These are phyloP conservation scores for Cochlearius cochlearius DNA, from an alignment of 2,113 vertebrate species.

Conservation along the genomic window DNA sequence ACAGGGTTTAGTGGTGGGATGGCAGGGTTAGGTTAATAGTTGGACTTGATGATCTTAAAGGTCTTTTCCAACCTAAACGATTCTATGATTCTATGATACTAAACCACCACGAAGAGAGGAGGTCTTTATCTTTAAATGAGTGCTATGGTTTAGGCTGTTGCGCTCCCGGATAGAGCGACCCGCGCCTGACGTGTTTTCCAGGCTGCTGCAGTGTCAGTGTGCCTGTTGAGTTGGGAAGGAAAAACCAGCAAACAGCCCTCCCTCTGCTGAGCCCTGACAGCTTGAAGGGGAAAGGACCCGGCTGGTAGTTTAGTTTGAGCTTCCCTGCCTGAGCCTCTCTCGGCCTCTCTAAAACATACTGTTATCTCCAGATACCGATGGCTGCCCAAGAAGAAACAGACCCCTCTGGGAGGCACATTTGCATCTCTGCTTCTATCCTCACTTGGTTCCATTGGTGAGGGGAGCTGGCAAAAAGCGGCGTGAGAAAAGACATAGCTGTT, in stretches of 20 bases:
- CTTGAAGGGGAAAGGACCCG: neutral
- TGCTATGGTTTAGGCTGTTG: neutral
- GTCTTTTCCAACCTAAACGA: no score
- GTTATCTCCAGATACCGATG: neutral
- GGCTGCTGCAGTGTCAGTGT: neutral
- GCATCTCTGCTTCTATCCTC: neutral
- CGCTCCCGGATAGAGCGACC: neutral
- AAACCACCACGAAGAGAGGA: neutral
- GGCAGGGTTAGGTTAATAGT: no score
- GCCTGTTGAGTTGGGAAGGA: neutral
- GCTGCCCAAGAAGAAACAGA: neutral
- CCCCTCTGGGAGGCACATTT: neutral
- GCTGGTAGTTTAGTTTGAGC: neutral
- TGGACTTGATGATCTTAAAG: no score
- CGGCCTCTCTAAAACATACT: neutral
- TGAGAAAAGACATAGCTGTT: neutral
- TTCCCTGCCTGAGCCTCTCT: conserved; percentile 18
- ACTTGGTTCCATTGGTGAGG: neutral
- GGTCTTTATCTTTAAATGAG: neutral
- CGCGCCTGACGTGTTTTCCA: neutral
- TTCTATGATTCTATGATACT: no score
- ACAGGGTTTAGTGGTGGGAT: no score
- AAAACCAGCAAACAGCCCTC: conserved; percentile 9
- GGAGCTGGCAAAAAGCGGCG: neutral
- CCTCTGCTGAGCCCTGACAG: conserved; percentile 19